Conservation (phyloP, 2,113 vertebrate genomes). For the Solenodon paradoxus region DNA sequence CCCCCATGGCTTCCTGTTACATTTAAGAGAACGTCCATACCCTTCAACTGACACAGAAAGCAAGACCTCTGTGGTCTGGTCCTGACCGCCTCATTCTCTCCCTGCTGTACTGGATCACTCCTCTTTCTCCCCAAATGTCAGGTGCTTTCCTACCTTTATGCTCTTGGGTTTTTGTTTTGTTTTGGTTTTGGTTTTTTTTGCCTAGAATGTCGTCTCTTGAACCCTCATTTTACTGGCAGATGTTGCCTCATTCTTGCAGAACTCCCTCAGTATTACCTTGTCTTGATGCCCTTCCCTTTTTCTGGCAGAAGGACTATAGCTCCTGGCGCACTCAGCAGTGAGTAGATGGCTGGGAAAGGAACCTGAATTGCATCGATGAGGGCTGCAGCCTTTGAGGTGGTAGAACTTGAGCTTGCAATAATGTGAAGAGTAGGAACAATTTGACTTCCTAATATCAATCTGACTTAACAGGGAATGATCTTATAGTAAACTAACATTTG, state of each 20-base stretch:
- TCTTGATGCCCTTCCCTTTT: background rate
- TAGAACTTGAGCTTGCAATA: background rate
- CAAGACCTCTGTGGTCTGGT: background rate
- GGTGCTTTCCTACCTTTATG: background rate
- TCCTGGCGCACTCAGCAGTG: background rate
- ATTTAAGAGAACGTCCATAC: background rate
- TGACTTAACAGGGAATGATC: no score
- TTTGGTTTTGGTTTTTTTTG: background rate
- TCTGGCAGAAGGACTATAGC: background rate
- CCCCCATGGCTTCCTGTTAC: background rate
- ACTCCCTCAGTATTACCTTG: background rate
- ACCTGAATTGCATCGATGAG: background rate
- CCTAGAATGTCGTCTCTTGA: background rate
- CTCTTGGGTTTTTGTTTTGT: background rate
- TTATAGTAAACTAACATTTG: background rate
- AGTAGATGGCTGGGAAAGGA: background rate
- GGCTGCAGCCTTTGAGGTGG: background rate
- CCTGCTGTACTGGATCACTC: background rate
- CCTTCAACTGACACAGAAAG: background rate
- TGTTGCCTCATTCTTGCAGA: background rate
- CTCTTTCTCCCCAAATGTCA: background rate
- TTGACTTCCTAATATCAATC: background rate
- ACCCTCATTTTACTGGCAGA: background rate
- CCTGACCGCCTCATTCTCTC: background rate
- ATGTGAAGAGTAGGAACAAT: background rate